phyloP scores from a whole-genome alignment of 2,797 vertebrate species.

The Okamejei kenojei region DNA sequence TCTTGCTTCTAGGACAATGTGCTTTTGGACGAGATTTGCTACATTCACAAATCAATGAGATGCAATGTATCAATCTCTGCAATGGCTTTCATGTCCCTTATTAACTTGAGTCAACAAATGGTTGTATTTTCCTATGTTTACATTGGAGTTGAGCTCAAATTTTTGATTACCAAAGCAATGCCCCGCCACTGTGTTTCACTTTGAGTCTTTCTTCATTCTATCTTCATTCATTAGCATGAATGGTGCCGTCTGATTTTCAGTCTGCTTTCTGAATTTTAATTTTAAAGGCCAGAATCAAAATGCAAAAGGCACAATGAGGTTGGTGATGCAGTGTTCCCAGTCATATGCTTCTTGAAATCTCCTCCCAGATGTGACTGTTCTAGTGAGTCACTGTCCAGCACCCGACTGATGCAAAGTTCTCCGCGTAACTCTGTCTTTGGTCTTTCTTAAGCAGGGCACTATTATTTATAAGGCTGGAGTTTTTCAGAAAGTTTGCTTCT shows the following conservation, averaged over 20 bases:
- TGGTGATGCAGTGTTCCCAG: not conserved
- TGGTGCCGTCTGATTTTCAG: not conserved
- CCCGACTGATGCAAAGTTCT: not conserved
- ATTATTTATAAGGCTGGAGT: too few relatives aligned
- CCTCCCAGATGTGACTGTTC: too few relatives aligned
- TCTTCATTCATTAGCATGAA: not conserved
- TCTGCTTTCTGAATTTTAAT: too few relatives aligned
- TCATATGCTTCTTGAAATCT: not conserved
- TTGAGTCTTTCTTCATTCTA: not conserved
- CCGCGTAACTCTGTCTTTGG: not conserved
- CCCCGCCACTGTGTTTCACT: not conserved
- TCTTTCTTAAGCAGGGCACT: not conserved
- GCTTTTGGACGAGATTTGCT: not conserved
- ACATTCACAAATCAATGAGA: not conserved
- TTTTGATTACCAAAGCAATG: not conserved
- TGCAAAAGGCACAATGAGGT: not conserved
- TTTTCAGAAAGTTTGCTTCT: too few relatives aligned
- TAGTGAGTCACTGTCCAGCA: too few relatives aligned
- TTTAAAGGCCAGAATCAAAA: not conserved
- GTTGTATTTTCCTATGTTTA: not conserved
- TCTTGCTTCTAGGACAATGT: not conserved
- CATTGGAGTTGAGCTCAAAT: not conserved
- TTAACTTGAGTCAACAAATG: conserved; percentile 33
- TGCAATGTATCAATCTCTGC: not conserved
- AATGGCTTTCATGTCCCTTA: not conserved